A percentile compares a stretch with the other conserved stretches of the same genome.
These are phyloP conservation scores for Clytia hemisphaerica DNA, from an alignment of 30 jellyfish, hydroid and myxozoan genomes.

Conservation along the genomic window DNA sequence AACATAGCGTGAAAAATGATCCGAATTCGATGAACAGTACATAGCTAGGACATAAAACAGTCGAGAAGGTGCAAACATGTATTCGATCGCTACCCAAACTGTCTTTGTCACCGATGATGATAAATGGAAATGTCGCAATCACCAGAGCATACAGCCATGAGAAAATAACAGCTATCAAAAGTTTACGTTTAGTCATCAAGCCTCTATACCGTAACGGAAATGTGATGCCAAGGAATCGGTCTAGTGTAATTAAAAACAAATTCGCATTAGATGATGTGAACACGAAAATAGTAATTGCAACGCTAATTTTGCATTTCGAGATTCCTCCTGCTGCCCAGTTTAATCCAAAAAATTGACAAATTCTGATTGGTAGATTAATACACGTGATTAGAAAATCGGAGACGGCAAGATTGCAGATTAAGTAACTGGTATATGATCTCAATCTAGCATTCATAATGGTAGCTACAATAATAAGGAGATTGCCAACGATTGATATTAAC, in stretches of 20 bases:
- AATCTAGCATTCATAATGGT: conserved; percentile 31
- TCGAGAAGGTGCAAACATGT: conserved; percentile 32
- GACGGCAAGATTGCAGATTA: conserved; percentile 42
- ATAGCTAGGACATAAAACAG: conserved; percentile 30
- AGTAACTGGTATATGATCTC: conserved; percentile 34
- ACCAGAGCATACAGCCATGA: conserved; percentile 29
- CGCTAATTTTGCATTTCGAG: conserved; percentile 26
- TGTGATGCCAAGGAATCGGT: conserved; percentile 40
- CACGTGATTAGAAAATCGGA: conserved; percentile 44
- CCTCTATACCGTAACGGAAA: conserved; percentile 27
- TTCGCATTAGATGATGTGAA: conserved; percentile 43
- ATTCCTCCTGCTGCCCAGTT: background rate
- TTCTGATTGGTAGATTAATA: conserved; percentile 32
- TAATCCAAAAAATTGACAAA: conserved; percentile 15
- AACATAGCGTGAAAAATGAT: conserved; percentile 41
- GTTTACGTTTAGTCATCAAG: conserved; percentile 14
- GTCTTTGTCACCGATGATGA: background rate
- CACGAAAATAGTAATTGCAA: conserved; percentile 27
- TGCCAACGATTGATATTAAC: conserved; percentile 29
- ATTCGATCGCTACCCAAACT: conserved; percentile 1
- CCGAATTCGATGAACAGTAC: conserved; percentile 16
- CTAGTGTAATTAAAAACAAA: conserved; percentile 39
- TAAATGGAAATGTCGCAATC: conserved; percentile 27
- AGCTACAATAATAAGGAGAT: conserved; percentile 29
- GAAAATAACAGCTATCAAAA: conserved; percentile 2